phyloP scores from a whole-genome alignment of 1,140 invertebrate species.

The Drosophila pseudoananassae region DNA sequence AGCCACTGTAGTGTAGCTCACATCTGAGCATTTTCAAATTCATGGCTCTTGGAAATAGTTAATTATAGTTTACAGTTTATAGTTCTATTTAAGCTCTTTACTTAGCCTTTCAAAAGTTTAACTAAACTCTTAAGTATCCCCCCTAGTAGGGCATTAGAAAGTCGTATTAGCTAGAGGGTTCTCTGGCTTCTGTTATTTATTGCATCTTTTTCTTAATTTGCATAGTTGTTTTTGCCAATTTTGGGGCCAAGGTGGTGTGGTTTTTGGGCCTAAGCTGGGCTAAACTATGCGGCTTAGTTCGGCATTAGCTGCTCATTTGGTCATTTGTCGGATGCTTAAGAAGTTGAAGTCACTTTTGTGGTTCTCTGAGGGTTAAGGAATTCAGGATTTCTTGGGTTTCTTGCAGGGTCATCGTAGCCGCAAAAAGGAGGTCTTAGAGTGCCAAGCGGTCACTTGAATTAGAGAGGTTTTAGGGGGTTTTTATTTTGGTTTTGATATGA shows the following conservation, averaged over 20 bases:
- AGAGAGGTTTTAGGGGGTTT: not conserved
- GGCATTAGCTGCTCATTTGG: slow-evolving; percentile 39
- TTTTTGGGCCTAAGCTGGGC: not conserved
- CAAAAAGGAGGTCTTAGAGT: not conserved
- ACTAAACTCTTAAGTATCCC: not conserved
- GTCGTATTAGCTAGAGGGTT: not conserved
- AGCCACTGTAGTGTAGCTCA: not conserved
- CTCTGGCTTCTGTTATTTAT: slow-evolving; percentile 13
- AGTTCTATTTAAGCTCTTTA: not conserved
- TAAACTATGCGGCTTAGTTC: slow-evolving; percentile 42
- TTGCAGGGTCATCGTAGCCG: not conserved
- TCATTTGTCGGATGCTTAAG: slow-evolving; percentile 37
- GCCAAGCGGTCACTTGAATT: not conserved
- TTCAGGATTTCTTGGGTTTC: not conserved
- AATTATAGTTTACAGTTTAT: not conserved
- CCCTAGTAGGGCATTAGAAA: not conserved
- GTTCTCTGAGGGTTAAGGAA: not conserved
- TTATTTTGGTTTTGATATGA: not conserved
- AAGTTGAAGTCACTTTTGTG: slow-evolving; percentile 6
- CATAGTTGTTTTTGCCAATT: slow-evolving; percentile 23
- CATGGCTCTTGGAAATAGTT: not conserved
- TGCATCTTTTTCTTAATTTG: slow-evolving; percentile 34
- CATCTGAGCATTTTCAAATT: not conserved
- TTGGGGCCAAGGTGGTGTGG: not conserved
- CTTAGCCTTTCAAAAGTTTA: not conserved